Evolutionary conservation across 2,888 invertebrate genomes (phyloP), one percentile per base, ranked within the genome.

Genomic region (Napeogenes sylphis): DNA sequence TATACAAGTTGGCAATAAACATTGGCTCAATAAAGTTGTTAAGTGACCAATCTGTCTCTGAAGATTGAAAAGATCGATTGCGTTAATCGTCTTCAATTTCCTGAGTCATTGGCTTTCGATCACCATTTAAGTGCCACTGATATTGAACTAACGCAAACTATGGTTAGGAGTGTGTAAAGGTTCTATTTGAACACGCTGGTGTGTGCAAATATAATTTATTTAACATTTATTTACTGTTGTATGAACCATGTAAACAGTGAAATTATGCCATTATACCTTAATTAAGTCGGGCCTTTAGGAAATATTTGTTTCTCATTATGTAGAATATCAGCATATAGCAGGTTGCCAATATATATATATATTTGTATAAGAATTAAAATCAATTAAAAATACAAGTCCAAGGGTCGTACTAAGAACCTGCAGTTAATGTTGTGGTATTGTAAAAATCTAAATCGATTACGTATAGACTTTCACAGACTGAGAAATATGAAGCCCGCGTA

Each of bases 121-220:
- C 51, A 51, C 51, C 51, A n/a, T 51, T 51, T 51, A 30, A 51
- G 30, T 51, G 51, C 30, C 12, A n/a, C 5, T 51, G 51, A 2
- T 51, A 30, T 51, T 51, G 51, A 51, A 51, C 51, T 51, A 51
- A 51, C 51, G 10, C 10, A 51, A 51, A 51, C 30, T 30, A 30
- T 30, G 12, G 51, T 51, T 8, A 51, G 30, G n/a, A 8, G 30
- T 12, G 6, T 51, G 21, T 2, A 30, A 51, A 30, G 51, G 51
- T 51, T 30, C 21, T 30, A n/a, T 51, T 51, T 51, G 51, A 30
- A 30, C 51, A 51, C 8, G 51, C n/a, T 51, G 30, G 3, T 30
- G 12, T 12, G 8, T 10, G 30, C 30, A 30, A 21, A 30, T 10
- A 51, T 30, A 10, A 6, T 6, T 51, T 21, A 30, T 30, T 30